Percentiles rank a stretch among this genome's conserved stretches.
Evolutionary conservation across 2,113 vertebrate genomes (phyloP).

Genomic region (Falco punctatus): DNA sequence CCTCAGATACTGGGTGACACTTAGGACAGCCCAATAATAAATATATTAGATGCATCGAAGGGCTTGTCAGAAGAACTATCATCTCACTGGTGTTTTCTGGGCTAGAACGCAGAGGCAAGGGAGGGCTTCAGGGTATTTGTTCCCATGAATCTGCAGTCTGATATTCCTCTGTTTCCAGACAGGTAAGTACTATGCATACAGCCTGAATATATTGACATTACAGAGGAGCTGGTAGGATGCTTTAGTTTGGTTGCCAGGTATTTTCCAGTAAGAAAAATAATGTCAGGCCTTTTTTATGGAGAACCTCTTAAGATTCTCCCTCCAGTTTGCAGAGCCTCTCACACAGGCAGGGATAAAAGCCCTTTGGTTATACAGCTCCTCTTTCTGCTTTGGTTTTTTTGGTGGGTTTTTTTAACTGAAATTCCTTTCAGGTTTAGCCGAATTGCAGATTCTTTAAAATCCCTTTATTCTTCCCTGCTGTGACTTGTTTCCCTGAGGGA

Average conservation of each 20-base stretch:
- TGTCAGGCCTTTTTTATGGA: background rate
- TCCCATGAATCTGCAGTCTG: background rate
- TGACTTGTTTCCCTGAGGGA: background rate
- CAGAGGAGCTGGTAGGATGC: background rate
- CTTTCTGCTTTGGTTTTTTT: background rate
- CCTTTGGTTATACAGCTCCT: background rate
- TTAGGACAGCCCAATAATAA: background rate
- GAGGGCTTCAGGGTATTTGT: background rate
- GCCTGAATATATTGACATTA: background rate
- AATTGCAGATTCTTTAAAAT: conserved; percentile 10
- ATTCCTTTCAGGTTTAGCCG: conserved; percentile 26
- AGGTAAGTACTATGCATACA: background rate
- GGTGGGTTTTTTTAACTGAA: background rate
- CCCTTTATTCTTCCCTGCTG: background rate
- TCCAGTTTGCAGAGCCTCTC: background rate
- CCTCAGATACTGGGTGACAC: background rate
- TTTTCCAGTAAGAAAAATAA: background rate
- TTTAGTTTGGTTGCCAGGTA: background rate
- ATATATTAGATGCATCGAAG: background rate
- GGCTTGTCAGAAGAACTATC: background rate
- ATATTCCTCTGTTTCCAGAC: background rate
- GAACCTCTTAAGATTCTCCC: background rate
- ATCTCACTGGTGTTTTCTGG: background rate
- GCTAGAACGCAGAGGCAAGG: background rate
- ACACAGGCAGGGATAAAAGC: background rate